These are phyloP conservation scores for Steinernema scapterisci DNA, from an alignment of 2,888 invertebrate genomes.

Conservation along the genomic window DNA sequence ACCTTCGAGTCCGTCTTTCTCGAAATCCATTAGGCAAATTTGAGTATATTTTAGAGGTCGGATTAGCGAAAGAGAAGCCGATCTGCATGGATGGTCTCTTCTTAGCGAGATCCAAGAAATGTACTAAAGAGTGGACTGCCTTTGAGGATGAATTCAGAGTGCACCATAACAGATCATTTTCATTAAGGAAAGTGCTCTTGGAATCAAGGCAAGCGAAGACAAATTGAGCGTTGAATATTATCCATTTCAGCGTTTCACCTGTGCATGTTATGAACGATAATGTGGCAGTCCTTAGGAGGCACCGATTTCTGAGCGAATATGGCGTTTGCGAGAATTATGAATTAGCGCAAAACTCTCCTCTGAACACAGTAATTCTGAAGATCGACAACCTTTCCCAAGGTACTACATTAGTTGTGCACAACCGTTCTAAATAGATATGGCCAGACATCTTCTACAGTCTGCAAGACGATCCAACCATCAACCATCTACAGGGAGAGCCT, in stretches of 20 bases:
- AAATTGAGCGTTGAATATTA: not conserved
- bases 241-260: not conserved
- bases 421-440: not conserved
- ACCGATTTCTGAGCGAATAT: not conserved
- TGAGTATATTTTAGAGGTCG: no score
- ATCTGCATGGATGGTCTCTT: no score
- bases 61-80: no score
- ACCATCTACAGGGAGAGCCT: not conserved
- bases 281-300: not conserved
- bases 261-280: not conserved
- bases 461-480: not conserved
- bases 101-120: no score
- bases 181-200: not conserved
- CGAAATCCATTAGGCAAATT: not conserved
- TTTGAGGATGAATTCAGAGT: not conserved
- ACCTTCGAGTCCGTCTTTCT: not conserved
- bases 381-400: not conserved
- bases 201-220: not conserved
- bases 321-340: not conserved
- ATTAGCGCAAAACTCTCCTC: not conserved
- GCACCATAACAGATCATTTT: not conserved
- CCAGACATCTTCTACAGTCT: not conserved
- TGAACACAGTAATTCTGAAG: not conserved
- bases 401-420: not conserved
- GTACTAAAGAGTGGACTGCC: no score